Base-by-base conservation (phyloP, 1,140 invertebrate species). In the Bombus confusus region DNA sequence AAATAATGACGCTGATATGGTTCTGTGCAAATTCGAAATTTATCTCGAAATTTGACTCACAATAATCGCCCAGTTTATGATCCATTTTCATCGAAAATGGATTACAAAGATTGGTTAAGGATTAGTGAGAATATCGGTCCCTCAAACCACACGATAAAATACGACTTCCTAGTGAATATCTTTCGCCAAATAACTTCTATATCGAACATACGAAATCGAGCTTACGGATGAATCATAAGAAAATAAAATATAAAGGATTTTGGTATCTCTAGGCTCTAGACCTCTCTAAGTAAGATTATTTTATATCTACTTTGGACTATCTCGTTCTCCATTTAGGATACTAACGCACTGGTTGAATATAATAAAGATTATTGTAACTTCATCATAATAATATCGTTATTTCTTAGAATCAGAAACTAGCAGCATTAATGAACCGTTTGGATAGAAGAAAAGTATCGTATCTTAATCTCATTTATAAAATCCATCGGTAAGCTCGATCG, bases 121-220 rank as follows among this genome's bases (percentile, higher is more conserved):
- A 41, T 52, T 34, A 52, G 31, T 34, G 43, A 47, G 47, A 22
- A 52, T 47, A 41, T 41, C 34, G 18, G 25, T n/a, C 37, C 74
- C 37, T 83, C 25, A 34, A 78, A 59, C 66, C 75, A 83, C 37
- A 37, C 34, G 57, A 52, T 47, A 47, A n/a, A 62, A 43, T 37
- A 71, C 66, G 25, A 84, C 41, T 77, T 77, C 28, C 52, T 12
- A 79, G 28, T 79, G 83, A 84, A 43, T 62, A n/a, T 41, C 6
- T 79, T 62, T n/a, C 6, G 10, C n/a, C 25, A 72, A 62, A 72
- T 31, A 59, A 47, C 8, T 71, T 57, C 34, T 47, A 78, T 69
- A 8, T 83, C 43, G 72, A 83, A 18, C 68, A 69, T n/a, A 62
- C 28, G n/a, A 76, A n/a, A 64, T 83, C 74, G 75, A 83, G 74